Evolutionary conservation across 2,113 vertebrate species (phyloP).

Genomic region (Gymnogyps californianus): DNA sequence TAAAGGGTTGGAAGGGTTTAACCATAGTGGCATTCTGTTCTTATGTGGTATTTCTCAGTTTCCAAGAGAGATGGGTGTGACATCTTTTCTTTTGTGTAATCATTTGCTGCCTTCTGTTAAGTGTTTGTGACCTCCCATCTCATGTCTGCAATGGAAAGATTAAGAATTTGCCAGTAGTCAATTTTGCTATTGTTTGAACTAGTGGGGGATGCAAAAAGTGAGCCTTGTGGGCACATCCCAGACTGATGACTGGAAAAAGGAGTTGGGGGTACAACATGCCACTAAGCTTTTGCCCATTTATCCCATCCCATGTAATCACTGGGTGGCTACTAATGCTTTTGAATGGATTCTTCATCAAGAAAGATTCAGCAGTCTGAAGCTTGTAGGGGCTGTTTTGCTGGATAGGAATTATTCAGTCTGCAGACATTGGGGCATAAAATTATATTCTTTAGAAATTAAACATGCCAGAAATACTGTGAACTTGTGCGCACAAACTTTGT

Average conservation of each 20-base stretch:
- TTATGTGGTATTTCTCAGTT: neutral
- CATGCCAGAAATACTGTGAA: neutral
- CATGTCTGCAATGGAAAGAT: neutral
- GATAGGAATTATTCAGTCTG: neutral
- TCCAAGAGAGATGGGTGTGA: slow-evolving; percentile 3
- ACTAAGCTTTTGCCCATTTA: neutral
- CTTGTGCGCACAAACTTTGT: neutral
- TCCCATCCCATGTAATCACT: neutral
- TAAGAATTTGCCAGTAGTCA: neutral
- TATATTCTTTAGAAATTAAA: neutral
- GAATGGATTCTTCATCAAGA: neutral
- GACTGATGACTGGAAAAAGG: neutral
- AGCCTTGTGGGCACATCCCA: neutral
- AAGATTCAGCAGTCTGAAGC: neutral
- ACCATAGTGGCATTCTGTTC: neutral
- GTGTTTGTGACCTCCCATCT: neutral
- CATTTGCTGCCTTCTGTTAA: slow-evolving; percentile 9
- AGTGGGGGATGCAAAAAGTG: neutral
- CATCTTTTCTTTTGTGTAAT: slow-evolving; percentile 8
- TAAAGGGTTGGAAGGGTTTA: neutral
- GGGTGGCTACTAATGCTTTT: neutral
- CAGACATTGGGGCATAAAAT: neutral
- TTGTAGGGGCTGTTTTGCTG: neutral
- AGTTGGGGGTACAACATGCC: neutral
- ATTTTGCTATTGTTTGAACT: neutral